Percentiles rank a stretch among this genome's conserved stretches.
Conservation (phyloP, 2,797 vertebrate species). For the Fistularia commersonii region DNA sequence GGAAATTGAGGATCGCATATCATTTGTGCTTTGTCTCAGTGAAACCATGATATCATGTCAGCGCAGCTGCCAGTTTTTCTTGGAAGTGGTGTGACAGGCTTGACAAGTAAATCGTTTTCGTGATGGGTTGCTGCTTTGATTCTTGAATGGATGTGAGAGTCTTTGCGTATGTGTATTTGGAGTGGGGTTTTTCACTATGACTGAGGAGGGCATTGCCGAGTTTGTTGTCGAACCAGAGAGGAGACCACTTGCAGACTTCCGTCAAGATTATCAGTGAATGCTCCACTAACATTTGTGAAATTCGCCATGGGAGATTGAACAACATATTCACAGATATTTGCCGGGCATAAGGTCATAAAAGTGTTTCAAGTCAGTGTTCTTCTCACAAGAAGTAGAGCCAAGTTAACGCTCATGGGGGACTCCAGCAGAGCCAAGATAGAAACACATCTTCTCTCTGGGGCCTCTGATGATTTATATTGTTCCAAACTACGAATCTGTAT, state of each 20-base stretch:
- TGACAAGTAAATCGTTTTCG: slow-evolving; percentile 50
- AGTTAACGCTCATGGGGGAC: slow-evolving; percentile 29
- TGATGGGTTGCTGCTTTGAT: slow-evolving; percentile 41
- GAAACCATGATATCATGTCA: slow-evolving; percentile 21
- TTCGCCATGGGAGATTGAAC: slow-evolving; percentile 48
- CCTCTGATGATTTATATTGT: slow-evolving; percentile 18
- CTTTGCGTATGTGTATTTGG: slow-evolving; percentile 9
- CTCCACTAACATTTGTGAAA: slow-evolving; percentile 58
- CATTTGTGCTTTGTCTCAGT: slow-evolving; percentile 20
- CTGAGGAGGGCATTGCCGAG: slow-evolving; percentile 25
- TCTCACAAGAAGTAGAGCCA: slow-evolving; percentile 39
- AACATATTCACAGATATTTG: slow-evolving; percentile 61
- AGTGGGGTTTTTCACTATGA: slow-evolving; percentile 25
- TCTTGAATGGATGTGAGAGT: slow-evolving; percentile 31
- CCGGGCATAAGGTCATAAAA: slow-evolving; percentile 61
- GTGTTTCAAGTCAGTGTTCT: slow-evolving; percentile 43
- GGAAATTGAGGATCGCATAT: slow-evolving; percentile 20
- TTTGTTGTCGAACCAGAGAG: slow-evolving; percentile 33
- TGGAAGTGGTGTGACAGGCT: slow-evolving; percentile 38
- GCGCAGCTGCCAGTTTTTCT: slow-evolving; percentile 26
- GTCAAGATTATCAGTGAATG: slow-evolving; percentile 46
- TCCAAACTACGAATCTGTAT: slow-evolving; percentile 17
- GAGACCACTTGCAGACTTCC: slow-evolving; percentile 16
- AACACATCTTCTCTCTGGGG: slow-evolving; percentile 24
- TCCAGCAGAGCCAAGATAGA: slow-evolving; percentile 24